Percentiles rank a stretch among this genome's conserved stretches.
phyloP scores from a whole-genome alignment of 2,113 vertebrate genomes.

The Megaleporinus macrocephalus region DNA sequence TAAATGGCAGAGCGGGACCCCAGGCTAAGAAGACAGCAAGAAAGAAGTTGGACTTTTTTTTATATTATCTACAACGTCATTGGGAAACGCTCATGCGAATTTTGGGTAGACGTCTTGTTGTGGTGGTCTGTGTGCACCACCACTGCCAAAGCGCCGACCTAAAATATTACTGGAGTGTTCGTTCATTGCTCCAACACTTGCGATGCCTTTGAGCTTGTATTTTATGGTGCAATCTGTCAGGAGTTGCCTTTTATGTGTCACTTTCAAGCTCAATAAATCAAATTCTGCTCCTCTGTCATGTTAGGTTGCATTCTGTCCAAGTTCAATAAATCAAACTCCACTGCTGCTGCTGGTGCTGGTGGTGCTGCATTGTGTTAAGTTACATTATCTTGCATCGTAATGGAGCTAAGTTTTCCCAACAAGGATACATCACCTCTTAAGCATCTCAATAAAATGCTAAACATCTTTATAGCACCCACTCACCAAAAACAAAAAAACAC shows the following conservation, averaged over 20 bases:
- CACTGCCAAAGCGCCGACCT: not conserved
- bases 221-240: constrained; percentile 5
- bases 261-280: not conserved
- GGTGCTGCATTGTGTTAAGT: not conserved
- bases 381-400: constrained; percentile 2
- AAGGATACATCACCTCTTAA: constrained; percentile 30
- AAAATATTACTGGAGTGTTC: not conserved
- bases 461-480: constrained; percentile 13
- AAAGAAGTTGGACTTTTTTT: not conserved
- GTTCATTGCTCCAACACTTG: not conserved
- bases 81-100: not conserved
- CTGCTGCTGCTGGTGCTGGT: not conserved
- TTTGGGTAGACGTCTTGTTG: not conserved
- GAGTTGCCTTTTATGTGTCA: not conserved
- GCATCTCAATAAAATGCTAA: constrained; percentile 6
- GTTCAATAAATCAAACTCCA: not conserved
- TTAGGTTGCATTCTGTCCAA: not conserved
- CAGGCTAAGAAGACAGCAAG: not conserved
- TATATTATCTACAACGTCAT: no score
- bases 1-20: constrained; percentile 8
- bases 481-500: not conserved
- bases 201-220: not conserved
- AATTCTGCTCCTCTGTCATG: not conserved
- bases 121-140: not conserved
- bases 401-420: constrained; percentile 12